Conservation (phyloP, 2,113 vertebrate species). For the Aegithalos caudatus region DNA sequence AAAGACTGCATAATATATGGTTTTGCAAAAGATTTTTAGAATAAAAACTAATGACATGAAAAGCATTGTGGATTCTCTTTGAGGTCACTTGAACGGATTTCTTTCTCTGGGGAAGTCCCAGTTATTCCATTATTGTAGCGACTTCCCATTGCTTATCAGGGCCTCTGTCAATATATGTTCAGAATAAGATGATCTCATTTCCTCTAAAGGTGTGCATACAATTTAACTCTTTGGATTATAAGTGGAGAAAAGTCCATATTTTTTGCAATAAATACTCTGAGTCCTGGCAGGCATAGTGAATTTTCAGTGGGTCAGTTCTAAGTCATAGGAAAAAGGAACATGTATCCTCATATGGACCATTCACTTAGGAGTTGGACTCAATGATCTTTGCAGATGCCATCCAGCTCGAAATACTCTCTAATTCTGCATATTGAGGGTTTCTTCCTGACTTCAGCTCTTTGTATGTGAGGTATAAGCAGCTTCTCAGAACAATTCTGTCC, state of each 20-base stretch:
- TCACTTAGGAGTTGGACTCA: background rate
- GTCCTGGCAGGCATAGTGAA: background rate
- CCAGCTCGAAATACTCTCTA: background rate
- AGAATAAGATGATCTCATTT: background rate
- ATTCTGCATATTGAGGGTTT: background rate
- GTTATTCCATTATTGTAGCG: background rate
- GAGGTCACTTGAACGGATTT: background rate
- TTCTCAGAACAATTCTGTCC: background rate
- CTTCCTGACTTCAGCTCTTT: background rate
- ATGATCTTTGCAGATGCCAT: background rate
- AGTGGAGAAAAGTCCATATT: background rate
- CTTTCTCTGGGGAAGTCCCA: background rate
- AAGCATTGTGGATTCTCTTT: background rate
- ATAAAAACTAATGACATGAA: background rate
- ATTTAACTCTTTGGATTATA: background rate
- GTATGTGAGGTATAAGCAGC: background rate
- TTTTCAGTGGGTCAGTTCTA: background rate
- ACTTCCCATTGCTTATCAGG: background rate
- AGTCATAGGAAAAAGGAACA: background rate
- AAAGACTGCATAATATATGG: background rate
- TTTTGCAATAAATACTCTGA: background rate
- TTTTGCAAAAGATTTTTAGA: background rate
- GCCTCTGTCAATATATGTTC: background rate
- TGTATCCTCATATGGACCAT: fast-evolving
- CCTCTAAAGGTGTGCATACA: background rate